These are phyloP conservation scores for Caerostris extrusa DNA, from an alignment of 1,140 invertebrate species.

Conservation along the genomic window DNA sequence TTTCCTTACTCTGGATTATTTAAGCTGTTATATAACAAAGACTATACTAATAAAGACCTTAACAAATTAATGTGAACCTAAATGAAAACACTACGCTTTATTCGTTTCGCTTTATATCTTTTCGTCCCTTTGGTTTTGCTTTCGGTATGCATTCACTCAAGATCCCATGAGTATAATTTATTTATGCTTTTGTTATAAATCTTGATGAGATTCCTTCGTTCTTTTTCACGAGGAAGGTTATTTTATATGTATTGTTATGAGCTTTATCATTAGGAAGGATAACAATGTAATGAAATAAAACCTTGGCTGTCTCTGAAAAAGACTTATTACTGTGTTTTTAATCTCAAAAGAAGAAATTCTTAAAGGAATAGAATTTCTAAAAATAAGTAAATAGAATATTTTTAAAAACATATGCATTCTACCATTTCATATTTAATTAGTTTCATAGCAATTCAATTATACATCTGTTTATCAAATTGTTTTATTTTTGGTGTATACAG, in stretches of 20 bases:
- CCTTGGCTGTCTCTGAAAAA: not conserved
- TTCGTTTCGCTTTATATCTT: not conserved
- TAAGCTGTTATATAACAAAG: too few species aligned
- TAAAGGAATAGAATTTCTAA: too few species aligned
- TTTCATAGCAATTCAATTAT: too few species aligned
- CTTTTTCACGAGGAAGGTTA: not conserved
- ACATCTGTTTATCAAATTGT: too few species aligned
- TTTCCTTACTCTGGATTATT: too few species aligned
- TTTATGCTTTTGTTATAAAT: not conserved
- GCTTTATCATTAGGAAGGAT: not conserved
- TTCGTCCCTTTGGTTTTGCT: not conserved
- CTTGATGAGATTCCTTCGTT: not conserved
- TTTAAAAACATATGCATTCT: too few species aligned
- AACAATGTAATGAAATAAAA: not conserved
- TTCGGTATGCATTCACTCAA: not conserved
- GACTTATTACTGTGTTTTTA: not conserved
- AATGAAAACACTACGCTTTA: not conserved
- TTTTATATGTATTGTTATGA: constrained; percentile 6
- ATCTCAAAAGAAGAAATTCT: too few species aligned
- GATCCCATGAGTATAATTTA: not conserved
- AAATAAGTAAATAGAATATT: too few species aligned
- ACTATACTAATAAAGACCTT: not conserved
- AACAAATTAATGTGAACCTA: not conserved
- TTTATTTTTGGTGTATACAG: too few species aligned
- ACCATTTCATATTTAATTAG: too few species aligned